Base-by-base conservation (phyloP, 2,113 vertebrate species). In the Cariama cristata region DNA sequence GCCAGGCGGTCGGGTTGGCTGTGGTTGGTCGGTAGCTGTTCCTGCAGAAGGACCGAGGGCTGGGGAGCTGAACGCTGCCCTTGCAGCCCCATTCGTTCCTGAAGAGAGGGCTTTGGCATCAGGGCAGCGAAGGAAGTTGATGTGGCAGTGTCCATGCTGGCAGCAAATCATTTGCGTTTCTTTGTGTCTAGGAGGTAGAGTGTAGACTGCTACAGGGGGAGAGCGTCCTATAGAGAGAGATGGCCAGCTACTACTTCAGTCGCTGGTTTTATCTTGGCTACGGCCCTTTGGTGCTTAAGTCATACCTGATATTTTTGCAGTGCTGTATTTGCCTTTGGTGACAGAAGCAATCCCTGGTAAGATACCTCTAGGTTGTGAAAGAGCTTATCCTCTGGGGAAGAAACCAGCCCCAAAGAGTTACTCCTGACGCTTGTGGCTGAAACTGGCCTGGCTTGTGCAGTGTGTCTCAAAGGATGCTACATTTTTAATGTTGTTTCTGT, bases 401-500 rank as follows among this genome's bases (percentile, higher is more conserved):
- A 45, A 67, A 55, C 3, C 19, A 42, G 12, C 50, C n/a, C 42
- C 38, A 0, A 18, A 79, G 87, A 83, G 63, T 62, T 47, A 13
- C 81, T 63, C 71, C 20, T 40, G 40, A 26, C 79, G 90, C 63
- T 38, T 38, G 74, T 56, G 63, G 28, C 50, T 86, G 80, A 86
- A 58, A 20, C 42, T 84, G 62, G 68, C 79, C 38, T n/a, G 53
- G 56, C 87, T 93, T 40, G 49, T 27, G 17, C 49, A 7, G 79
- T 3, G 2, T 55, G 3, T 79, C 66, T 75, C 35, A 30, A 52
- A 87, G 72, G 89, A 90, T 83, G 64, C 52, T 95, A 4, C 88
- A 59, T 97, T 90, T 88, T 95, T 90, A 85, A 96, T 94, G 73
- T 35, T 82, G 58, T 58, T 72, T 90, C 84, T 92, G 71, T 95